Percentiles rank a stretch among this genome's conserved stretches.
Conservation (phyloP, 1,140 invertebrate genomes). For the Holcopasites calliopsidis region DNA sequence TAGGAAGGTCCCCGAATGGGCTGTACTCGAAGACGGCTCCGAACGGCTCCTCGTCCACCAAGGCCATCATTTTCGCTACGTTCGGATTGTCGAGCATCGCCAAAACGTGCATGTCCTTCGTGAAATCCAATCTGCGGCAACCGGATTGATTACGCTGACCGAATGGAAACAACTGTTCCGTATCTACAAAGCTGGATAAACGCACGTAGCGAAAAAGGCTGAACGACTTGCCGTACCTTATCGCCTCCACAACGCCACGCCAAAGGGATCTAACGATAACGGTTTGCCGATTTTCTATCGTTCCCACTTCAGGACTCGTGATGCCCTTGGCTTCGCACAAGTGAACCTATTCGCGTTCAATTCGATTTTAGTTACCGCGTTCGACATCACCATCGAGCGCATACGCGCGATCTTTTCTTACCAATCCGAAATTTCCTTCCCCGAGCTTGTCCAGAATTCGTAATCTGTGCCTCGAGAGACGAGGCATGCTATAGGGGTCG, state of each 20-base stretch:
- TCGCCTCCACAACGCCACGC: constrained; percentile 84
- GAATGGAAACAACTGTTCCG: too few relatives aligned
- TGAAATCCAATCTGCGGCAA: constrained; percentile 87
- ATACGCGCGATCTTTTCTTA: constrained; percentile 75
- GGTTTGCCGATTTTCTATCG: constrained; percentile 83
- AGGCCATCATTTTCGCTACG: constrained; percentile 89
- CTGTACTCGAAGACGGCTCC: constrained; percentile 93
- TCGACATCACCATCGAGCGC: neutral
- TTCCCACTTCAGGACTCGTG: constrained; percentile 81
- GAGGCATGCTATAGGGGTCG: constrained; percentile 72
- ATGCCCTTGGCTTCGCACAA: constrained; percentile 87
- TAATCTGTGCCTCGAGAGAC: constrained; percentile 88
- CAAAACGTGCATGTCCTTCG: constrained; percentile 90
- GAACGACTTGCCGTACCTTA: too few relatives aligned
- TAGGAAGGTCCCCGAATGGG: constrained; percentile 90
- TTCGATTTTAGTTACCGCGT: neutral
- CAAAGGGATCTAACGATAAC: constrained; percentile 88
- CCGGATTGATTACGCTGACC: neutral
- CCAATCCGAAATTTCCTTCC: constrained; percentile 93
- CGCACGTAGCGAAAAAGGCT: too few relatives aligned
- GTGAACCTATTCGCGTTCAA: constrained; percentile 81
- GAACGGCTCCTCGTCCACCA: constrained; percentile 91
- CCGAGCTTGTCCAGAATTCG: constrained; percentile 92
- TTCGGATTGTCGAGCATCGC: constrained; percentile 91
- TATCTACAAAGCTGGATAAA: too few relatives aligned